phyloP scores from a whole-genome alignment of 1,140 invertebrate species.

The Homalodisca vitripennis region DNA sequence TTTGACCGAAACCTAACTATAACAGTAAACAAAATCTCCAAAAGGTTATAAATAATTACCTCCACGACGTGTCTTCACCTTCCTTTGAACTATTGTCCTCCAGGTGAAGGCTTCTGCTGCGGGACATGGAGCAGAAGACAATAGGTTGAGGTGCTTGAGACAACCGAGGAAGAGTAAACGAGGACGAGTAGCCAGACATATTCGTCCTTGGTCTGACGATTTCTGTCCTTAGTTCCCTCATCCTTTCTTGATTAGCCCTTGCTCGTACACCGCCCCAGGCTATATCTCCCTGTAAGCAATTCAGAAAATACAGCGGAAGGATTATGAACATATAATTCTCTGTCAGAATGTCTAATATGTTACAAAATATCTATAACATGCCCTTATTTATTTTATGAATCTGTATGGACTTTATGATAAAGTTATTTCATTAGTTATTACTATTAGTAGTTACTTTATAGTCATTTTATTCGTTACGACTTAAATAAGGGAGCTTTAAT shows the following conservation, averaged over 20 bases:
- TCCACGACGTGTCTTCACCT: conserved; percentile 42
- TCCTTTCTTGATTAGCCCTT: neutral
- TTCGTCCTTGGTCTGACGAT: neutral
- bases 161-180: conserved; percentile 5
- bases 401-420: too few species aligned
- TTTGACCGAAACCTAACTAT: neutral
- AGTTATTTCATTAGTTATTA: too few species aligned
- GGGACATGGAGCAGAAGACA: neutral
- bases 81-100: conserved; percentile 36
- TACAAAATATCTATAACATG: too few species aligned
- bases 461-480: too few species aligned
- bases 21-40: neutral
- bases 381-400: too few species aligned
- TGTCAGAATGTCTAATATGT: too few species aligned
- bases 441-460: too few species aligned
- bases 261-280: neutral
- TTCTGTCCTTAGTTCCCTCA: conserved; percentile 9
- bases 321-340: too few species aligned
- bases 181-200: neutral
- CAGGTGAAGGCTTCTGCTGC: conserved; percentile 19
- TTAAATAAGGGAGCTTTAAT: too few species aligned
- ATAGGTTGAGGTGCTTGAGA: neutral
- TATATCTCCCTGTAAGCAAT: conserved; percentile 4
- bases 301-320: too few species aligned
- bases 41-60: too few species aligned